These are phyloP conservation scores for Aphidoletes aphidimyza DNA, from an alignment of 2,888 invertebrate genomes.

Conservation along the genomic window DNA sequence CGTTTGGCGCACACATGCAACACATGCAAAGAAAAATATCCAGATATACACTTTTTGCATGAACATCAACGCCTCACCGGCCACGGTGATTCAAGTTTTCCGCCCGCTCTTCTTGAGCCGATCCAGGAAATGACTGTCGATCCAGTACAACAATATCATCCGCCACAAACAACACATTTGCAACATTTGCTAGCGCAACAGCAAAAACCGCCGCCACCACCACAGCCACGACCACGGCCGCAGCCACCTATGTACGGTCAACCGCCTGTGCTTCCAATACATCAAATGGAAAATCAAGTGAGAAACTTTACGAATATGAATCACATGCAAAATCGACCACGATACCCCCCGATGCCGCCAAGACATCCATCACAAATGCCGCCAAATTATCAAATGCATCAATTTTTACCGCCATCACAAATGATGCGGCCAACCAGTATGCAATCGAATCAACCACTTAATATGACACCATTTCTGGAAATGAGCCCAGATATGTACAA, in stretches of 20 bases:
- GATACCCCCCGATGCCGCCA: background rate
- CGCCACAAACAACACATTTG: background rate
- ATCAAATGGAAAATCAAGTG: slow-evolving; percentile 68
- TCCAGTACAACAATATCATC: slow-evolving; percentile 58
- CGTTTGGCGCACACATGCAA: slow-evolving; percentile 63
- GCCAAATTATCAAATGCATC: slow-evolving; percentile 34
- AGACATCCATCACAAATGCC: slow-evolving; percentile 44
- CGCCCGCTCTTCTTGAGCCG: slow-evolving; percentile 56
- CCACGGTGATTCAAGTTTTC: slow-evolving; percentile 57
- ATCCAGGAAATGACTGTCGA: slow-evolving; percentile 56
- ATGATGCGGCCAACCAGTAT: slow-evolving; percentile 57
- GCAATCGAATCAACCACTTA: slow-evolving; percentile 55
- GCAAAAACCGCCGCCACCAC: slow-evolving; percentile 55
- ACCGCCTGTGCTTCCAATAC: slow-evolving; percentile 66
- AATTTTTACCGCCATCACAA: slow-evolving; percentile 55
- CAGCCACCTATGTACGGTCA: slow-evolving; percentile 60
- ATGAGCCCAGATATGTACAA: slow-evolving; percentile 57
- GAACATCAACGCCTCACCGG: slow-evolving; percentile 61
- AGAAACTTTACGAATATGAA: slow-evolving; percentile 22
- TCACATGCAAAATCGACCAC: background rate
- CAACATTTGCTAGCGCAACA: slow-evolving; percentile 56
- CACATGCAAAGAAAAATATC: slow-evolving; percentile 66
- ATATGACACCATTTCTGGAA: slow-evolving; percentile 57
- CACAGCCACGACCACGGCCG: background rate
- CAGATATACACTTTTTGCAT: slow-evolving; percentile 60